These are phyloP conservation scores for Phylloscopus whistleri DNA, from an alignment of 2,113 vertebrate species.

Conservation along the genomic window DNA sequence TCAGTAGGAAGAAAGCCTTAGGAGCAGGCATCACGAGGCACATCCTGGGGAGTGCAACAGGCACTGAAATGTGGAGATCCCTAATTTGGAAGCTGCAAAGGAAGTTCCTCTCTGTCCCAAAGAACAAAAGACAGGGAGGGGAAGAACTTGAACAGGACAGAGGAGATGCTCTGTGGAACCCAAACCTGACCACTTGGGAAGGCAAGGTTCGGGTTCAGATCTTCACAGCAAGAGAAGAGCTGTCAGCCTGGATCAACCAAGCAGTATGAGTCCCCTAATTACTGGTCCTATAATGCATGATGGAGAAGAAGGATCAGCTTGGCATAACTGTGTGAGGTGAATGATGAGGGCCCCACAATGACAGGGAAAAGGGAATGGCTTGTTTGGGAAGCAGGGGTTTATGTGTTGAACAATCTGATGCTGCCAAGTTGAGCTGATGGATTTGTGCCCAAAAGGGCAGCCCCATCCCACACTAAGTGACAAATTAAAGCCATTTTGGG, in stretches of 20 bases:
- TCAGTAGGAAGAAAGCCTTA: not conserved
- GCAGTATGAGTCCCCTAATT: not conserved
- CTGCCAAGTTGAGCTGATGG: not conserved
- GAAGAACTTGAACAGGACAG: not conserved
- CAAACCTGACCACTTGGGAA: not conserved
- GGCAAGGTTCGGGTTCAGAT: not conserved
- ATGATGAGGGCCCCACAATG: fast-evolving
- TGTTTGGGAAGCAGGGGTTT: not conserved
- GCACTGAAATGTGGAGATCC: not conserved
- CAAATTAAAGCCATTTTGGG: not conserved
- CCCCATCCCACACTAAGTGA: not conserved
- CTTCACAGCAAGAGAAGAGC: not conserved
- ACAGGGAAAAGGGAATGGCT: not conserved
- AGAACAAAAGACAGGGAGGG: not conserved
- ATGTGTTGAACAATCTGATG: not conserved
- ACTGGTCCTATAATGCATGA: not conserved
- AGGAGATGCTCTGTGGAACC: not conserved
- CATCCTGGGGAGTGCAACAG: not conserved
- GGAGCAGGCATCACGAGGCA: not conserved
- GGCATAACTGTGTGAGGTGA: not conserved
- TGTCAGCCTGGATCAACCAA: not conserved
- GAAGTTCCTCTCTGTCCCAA: not conserved
- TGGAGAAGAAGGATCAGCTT: not conserved
- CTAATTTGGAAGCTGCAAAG: not conserved
- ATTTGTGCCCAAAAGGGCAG: not conserved